Evolutionary conservation across 2,888 invertebrate species (phyloP).

Genomic region (Tigriopus californicus): DNA sequence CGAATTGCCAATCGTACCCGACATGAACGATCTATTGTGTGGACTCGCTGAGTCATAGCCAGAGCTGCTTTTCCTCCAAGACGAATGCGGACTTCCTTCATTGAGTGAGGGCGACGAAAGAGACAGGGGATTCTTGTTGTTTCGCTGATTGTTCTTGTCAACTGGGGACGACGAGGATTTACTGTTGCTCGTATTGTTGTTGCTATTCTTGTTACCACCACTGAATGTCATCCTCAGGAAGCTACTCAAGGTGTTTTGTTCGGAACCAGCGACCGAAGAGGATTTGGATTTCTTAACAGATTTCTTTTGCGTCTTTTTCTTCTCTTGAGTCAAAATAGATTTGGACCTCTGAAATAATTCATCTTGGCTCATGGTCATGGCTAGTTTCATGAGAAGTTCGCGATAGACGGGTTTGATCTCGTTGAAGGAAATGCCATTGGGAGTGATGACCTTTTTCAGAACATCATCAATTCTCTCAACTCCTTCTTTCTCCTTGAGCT

Average conservation of each 20-base stretch:
- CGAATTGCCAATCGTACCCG: too few species aligned
- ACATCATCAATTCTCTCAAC: slow-evolving; percentile 53
- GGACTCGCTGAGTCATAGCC: too few species aligned
- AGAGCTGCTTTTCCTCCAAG: too few species aligned
- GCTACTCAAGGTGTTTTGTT: slow-evolving; percentile 7
- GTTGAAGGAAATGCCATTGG: slow-evolving; percentile 82
- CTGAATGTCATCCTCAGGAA: background rate
- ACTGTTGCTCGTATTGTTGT: background rate
- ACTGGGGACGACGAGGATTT: background rate
- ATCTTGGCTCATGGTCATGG: slow-evolving; percentile 74
- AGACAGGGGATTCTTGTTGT: slow-evolving; percentile 4
- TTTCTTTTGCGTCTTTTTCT: slow-evolving; percentile 23
- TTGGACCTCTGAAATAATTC: slow-evolving; percentile 75
- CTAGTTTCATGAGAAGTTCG: slow-evolving; percentile 65
- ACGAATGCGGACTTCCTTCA: too few species aligned
- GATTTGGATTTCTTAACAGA: background rate
- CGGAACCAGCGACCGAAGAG: background rate
- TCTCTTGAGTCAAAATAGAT: slow-evolving; percentile 66
- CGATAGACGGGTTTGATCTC: slow-evolving; percentile 78
- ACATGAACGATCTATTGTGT: too few species aligned
- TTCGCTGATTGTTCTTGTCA: background rate
- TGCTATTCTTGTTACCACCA: background rate
- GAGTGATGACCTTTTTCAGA: slow-evolving; percentile 66
- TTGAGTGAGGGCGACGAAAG: background rate
- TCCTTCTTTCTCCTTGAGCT: slow-evolving; percentile 38